These are phyloP conservation scores for Coecobrya sp. DNA, from an alignment of 2,888 invertebrate species.

Conservation along the genomic window DNA sequence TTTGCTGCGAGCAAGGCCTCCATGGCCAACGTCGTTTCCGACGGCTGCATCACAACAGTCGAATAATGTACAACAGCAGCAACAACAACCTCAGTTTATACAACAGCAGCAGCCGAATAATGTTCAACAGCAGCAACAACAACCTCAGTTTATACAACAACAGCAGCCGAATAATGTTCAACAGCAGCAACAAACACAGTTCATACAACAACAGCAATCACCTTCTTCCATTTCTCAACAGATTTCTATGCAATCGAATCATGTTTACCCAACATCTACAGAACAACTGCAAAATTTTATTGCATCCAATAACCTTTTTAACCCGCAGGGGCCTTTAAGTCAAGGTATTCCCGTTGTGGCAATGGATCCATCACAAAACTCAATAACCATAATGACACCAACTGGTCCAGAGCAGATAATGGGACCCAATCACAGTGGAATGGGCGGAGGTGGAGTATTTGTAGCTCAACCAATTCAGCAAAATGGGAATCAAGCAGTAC, in stretches of 20 bases:
- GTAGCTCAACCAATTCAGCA: conserved; percentile 69
- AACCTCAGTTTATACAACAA: conserved; percentile 28
- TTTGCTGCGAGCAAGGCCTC: conserved; percentile 84
- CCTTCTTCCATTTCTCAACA: conserved; percentile 16
- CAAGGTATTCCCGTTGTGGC: conserved; percentile 77
- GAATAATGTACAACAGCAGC: conserved; percentile 56
- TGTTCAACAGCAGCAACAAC: too few relatives aligned
- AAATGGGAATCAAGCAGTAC: conserved; percentile 32
- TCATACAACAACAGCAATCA: neutral
- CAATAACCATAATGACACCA: conserved; percentile 77
- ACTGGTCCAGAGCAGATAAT: conserved; percentile 69
- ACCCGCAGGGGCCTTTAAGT: conserved; percentile 48
- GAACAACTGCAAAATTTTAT: conserved; percentile 72
- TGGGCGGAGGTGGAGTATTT: conserved; percentile 61
- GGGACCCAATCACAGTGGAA: conserved; percentile 35
- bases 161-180: too few relatives aligned
- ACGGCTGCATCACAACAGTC: conserved; percentile 59
- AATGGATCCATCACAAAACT: conserved; percentile 75
- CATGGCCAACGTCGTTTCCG: conserved; percentile 85
- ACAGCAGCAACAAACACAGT: conserved; percentile 24
- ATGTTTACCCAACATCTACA: conserved; percentile 71
- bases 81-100: conserved; percentile 4
- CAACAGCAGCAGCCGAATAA: conserved; percentile 43
- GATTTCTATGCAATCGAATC: conserved; percentile 38
- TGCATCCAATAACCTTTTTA: conserved; percentile 36